Evolutionary conservation across 2,888 invertebrate genomes (phyloP), one percentile per base, ranked within the genome.

Genomic region (Macaria liturata): DNA sequence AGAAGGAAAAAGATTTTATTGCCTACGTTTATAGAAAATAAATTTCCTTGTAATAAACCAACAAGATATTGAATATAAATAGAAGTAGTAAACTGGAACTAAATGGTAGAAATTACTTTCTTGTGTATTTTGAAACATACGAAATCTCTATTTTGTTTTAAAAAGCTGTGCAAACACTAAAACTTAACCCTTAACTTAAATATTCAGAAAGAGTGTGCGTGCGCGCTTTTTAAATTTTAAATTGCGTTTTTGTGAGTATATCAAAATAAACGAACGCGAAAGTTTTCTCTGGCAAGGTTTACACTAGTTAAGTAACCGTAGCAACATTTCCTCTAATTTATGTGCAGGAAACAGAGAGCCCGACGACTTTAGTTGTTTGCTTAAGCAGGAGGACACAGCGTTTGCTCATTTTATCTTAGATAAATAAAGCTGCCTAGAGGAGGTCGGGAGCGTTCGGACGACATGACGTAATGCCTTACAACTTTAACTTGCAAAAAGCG

Each of bases 311-410:
- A 61, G 57, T 52, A 55, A 52, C 57, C 51, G 34, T 61, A 54
- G 42, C 50, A 51, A 53, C 43, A 49, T 55, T 55, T 58, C 61
- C 57, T 61, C 40, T 55, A 62, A 58, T 62, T 62, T 62, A 62
- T 58, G 58, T 58, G 49, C 61, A 60, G 55, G 53, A 64, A 59
- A 51, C 59, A 58, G 50, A 59, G 57, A 60, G 51, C 45, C 49
- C 49, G 54, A 50, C 55, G 61, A 60, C 45, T 55, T 59, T 60
- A 56, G 57, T 61, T 66, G 62, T 64, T 66, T 66, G 59, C 53
- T 61, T 59, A 61, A 59, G 51, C 61, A 61, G 49, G 58, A 58
- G 57, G 64, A 64, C 61, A 58, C 48, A 59, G 54, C 58, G 61
- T 57, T 59, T 62, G 59, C 45, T 61, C 64, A 57, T 61, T 64